These are phyloP conservation scores for Crax fasciolata DNA, from an alignment of 2,797 vertebrate genomes.

Conservation along the genomic window DNA sequence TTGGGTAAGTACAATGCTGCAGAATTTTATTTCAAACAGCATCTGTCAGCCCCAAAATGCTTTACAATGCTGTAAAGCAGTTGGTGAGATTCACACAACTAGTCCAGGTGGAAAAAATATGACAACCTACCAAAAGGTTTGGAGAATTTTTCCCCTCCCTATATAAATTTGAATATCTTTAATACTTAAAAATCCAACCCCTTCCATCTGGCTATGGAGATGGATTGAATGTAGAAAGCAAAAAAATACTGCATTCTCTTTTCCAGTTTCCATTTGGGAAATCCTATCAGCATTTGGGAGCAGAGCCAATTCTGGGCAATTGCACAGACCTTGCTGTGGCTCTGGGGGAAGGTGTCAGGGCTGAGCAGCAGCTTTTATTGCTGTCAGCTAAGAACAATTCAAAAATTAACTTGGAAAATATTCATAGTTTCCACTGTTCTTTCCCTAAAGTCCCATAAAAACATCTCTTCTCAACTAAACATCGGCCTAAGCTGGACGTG, in stretches of 20 bases:
- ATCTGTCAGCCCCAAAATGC: constrained; percentile 32
- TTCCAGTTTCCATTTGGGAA: background rate
- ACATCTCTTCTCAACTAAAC: background rate
- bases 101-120: constrained; percentile 38
- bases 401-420: background rate
- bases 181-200: constrained; percentile 10
- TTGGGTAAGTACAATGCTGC: constrained; percentile 22
- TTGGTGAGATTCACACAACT: constrained; percentile 45
- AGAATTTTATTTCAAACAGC: constrained; percentile 57
- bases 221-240: background rate
- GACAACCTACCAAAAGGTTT: constrained; percentile 2
- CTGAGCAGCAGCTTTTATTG: constrained; percentile 21
- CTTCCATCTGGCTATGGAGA: constrained; percentile 24
- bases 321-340: background rate
- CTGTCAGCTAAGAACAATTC: background rate
- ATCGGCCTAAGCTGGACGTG: background rate
- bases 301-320: background rate
- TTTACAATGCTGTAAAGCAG: constrained; percentile 25
- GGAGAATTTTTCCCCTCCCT: background rate
- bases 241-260: background rate
- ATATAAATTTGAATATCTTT: constrained; percentile 19
- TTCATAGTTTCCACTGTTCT: background rate
- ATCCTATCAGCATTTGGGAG: background rate
- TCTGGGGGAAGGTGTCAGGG: background rate
- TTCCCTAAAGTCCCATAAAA: background rate